phyloP scores from a whole-genome alignment of 2,113 vertebrate species.

The Sinocyclocheilus anshuiensis region DNA sequence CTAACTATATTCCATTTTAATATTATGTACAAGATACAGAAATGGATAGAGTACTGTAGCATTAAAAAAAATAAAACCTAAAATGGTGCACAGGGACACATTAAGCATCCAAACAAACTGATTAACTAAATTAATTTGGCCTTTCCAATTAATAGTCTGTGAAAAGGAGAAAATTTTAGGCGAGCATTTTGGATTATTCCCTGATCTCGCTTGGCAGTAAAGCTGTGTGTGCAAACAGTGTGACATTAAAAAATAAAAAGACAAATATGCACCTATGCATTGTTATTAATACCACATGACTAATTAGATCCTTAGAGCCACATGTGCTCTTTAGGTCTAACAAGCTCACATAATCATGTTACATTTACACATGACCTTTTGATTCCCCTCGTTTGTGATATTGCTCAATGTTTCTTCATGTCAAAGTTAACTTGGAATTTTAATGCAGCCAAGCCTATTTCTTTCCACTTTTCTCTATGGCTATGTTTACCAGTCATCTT shows the following conservation, averaged over 20 bases:
- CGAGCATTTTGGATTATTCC: background rate
- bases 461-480: slow-evolving; percentile 6
- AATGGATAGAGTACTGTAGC: background rate
- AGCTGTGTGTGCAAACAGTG: background rate
- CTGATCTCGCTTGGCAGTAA: background rate
- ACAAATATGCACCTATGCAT: background rate
- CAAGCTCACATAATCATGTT: slow-evolving; percentile 50
- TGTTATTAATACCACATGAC: slow-evolving; percentile 19
- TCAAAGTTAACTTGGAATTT: slow-evolving; percentile 3
- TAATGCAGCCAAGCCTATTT: slow-evolving; percentile 12
- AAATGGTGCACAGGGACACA: background rate
- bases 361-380: slow-evolving; percentile 54
- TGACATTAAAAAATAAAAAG: background rate
- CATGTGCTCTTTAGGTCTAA: slow-evolving; percentile 36
- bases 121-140: background rate
- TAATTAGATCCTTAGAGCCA: slow-evolving; percentile 38
- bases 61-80: background rate
- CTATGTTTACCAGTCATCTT: slow-evolving; percentile 15
- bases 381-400: slow-evolving; percentile 26
- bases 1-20: background rate
- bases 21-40: too few relatives aligned
- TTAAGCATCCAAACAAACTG: background rate
- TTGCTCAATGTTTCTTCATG: slow-evolving; percentile 4
- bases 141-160: background rate
- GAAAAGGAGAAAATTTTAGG: background rate